Conservation (phyloP, 2,797 vertebrate species). For the Alauda arvensis region DNA sequence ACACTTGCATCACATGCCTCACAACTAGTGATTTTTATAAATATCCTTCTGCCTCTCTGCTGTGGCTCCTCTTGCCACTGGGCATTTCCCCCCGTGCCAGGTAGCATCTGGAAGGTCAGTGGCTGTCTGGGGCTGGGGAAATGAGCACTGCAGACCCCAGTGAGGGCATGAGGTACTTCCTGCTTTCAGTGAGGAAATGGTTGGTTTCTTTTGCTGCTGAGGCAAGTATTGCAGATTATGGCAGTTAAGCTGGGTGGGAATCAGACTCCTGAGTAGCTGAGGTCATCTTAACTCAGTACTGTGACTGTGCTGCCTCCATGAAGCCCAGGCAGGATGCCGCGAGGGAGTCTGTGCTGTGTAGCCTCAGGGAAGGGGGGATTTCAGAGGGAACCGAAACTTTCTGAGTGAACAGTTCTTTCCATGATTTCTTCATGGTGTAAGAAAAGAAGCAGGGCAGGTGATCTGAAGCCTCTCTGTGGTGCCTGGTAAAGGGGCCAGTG, state of each 20-base stretch:
- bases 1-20: neutral
- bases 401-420: neutral
- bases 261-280: neutral
- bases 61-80: neutral
- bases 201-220: neutral
- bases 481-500: neutral
- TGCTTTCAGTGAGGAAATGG: neutral
- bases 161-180: neutral
- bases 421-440: neutral
- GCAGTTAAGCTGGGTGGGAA: accelerated
- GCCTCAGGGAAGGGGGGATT: neutral
- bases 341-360: neutral
- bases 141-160: neutral
- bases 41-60: neutral
- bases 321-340: accelerated
- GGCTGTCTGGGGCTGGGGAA: neutral
- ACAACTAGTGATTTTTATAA: conserved; percentile 5
- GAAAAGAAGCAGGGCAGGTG: neutral
- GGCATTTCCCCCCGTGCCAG: neutral
- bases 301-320: neutral
- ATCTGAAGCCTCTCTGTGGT: neutral
- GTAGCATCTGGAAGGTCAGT: neutral
- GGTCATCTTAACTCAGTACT: neutral
- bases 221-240: accelerated
- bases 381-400: neutral